A percentile compares a stretch with the other conserved stretches of the same genome.
These are phyloP conservation scores for Druon quercuslanigerum DNA, from an alignment of 1,140 invertebrate genomes.

Conservation along the genomic window DNA sequence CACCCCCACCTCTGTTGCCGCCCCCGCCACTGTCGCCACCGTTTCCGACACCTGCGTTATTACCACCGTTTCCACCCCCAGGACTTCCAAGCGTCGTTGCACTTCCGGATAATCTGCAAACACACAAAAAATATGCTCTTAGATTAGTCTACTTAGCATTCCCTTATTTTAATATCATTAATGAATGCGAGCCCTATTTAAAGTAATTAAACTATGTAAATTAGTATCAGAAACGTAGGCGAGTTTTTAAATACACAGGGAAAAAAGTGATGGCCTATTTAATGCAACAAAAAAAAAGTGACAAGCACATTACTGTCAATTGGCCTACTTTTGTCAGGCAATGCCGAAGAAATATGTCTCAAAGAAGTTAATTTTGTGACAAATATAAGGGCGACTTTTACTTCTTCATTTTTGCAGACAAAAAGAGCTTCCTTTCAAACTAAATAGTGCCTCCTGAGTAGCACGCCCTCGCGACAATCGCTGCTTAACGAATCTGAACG, in stretches of 20 bases:
- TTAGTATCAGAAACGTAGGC: too few species aligned
- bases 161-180: background rate
- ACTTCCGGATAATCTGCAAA: constrained; percentile 70
- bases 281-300: too few species aligned
- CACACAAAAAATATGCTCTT: constrained; percentile 41
- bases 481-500: constrained; percentile 2
- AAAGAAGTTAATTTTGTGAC: too few species aligned
- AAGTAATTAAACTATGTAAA: too few species aligned
- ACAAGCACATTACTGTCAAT: background rate
- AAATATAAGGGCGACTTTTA: too few species aligned
- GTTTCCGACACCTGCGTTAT: constrained; percentile 57
- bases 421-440: too few species aligned
- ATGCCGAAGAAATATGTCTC: too few species aligned
- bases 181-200: too few species aligned
- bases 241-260: too few species aligned
- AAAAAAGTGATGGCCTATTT: too few species aligned
- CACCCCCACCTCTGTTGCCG: constrained; percentile 57
- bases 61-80: constrained; percentile 62
- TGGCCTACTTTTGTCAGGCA: too few species aligned
- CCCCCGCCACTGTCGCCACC: constrained; percentile 56
- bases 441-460: background rate
- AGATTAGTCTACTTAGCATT: constrained; percentile 33
- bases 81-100: constrained; percentile 69
- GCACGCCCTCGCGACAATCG: background rate
- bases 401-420: too few species aligned